Conservation (phyloP, 2,113 vertebrate genomes). For the Ovibos moschatus region DNA sequence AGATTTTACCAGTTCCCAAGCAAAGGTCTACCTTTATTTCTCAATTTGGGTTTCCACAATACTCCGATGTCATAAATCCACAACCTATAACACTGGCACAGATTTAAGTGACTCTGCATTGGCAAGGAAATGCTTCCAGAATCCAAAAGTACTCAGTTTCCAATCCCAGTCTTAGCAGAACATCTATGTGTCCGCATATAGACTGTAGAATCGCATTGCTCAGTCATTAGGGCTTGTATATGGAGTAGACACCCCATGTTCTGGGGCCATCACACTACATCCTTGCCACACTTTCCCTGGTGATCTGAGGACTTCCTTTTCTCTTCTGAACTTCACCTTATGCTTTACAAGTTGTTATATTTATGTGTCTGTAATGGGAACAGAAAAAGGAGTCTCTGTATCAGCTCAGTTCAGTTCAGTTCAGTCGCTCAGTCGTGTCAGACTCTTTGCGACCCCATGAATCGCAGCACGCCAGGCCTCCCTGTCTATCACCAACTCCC, state of each 20-base stretch:
- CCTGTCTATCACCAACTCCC: too few species aligned
- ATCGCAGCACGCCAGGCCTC: too few species aligned
- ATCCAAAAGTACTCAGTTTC: neutral
- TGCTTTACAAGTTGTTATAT: neutral
- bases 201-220: neutral
- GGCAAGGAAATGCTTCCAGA: neutral
- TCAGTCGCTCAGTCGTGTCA: too few species aligned
- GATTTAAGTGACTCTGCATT: neutral
- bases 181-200: neutral
- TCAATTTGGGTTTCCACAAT: neutral
- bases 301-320: neutral
- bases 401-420: neutral
- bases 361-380: neutral
- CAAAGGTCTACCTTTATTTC: constrained; percentile 9
- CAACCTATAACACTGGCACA: neutral
- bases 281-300: neutral
- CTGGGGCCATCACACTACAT: neutral
- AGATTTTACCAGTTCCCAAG: neutral
- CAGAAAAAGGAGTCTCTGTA: neutral
- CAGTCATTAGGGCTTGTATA: neutral
- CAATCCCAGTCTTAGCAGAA: neutral
- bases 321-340: neutral
- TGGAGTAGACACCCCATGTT: neutral
- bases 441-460: too few species aligned
- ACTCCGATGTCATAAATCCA: neutral